Evolutionary conservation across 2,113 vertebrate genomes (phyloP).

Genomic region (Pheucticus melanocephalus): DNA sequence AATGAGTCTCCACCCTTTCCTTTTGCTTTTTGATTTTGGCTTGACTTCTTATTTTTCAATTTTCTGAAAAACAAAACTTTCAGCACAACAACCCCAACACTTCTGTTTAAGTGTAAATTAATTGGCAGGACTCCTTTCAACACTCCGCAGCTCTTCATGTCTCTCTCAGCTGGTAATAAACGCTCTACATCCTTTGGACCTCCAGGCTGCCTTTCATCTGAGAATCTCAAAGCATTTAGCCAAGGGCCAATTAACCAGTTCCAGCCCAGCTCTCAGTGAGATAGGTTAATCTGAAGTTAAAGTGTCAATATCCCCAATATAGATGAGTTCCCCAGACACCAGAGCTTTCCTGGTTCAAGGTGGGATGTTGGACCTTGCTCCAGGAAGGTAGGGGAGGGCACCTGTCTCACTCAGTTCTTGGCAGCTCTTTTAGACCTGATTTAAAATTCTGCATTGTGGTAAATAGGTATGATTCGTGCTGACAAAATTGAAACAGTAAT

Average conservation of each 20-base stretch:
- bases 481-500: too few species aligned
- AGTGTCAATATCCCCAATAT: neutral
- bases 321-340: neutral
- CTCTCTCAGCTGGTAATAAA: neutral
- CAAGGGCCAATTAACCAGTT: constrained; percentile 17
- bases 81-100: neutral
- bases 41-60: neutral
- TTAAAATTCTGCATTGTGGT: neutral
- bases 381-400: neutral
- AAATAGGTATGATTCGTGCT: too few species aligned
- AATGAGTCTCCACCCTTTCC: neutral
- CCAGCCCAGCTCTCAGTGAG: neutral
- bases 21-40: neutral
- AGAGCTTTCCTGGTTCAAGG: neutral
- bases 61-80: neutral
- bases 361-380: neutral
- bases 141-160: neutral
- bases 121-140: constrained; percentile 40
- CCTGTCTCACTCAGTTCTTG: neutral
- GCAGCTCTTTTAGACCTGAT: neutral
- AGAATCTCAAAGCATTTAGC: neutral
- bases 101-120: constrained; percentile 45
- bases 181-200: neutral
- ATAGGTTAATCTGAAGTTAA: neutral
- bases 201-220: constrained; percentile 32